phyloP scores from a whole-genome alignment of 2,113 vertebrate species.

The Eubucco bourcierii region DNA sequence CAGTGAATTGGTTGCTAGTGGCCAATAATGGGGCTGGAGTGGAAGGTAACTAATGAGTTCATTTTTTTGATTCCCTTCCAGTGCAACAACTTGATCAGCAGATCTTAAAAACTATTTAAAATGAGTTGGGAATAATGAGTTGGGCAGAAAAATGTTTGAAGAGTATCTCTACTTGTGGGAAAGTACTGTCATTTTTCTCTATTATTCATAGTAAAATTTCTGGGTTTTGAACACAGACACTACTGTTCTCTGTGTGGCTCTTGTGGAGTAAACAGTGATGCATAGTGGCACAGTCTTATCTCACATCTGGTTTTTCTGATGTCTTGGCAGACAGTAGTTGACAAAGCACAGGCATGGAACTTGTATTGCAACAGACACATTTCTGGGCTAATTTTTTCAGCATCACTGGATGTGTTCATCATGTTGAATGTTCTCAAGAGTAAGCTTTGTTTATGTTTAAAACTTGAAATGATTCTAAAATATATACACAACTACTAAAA shows the following conservation, averaged over 20 bases:
- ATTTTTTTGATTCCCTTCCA: neutral
- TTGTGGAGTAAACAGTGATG: neutral
- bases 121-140: neutral
- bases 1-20: neutral
- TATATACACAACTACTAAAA: neutral
- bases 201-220: neutral
- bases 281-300: neutral
- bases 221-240: neutral
- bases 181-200: neutral
- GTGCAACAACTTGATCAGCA: neutral
- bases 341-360: neutral
- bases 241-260: neutral
- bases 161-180: neutral
- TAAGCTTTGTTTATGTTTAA: neutral
- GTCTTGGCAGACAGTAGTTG: conserved; percentile 6
- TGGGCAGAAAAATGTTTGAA: neutral
- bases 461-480: conserved; percentile 25
- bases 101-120: neutral
- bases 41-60: neutral
- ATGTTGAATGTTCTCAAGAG: neutral
- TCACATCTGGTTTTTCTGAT: conserved; percentile 35
- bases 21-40: neutral
- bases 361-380: neutral
- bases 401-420: neutral
- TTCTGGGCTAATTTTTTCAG: neutral